Evolutionary conservation across 2,113 vertebrate genomes (phyloP).

Genomic region (Phoxinus phoxinus): DNA sequence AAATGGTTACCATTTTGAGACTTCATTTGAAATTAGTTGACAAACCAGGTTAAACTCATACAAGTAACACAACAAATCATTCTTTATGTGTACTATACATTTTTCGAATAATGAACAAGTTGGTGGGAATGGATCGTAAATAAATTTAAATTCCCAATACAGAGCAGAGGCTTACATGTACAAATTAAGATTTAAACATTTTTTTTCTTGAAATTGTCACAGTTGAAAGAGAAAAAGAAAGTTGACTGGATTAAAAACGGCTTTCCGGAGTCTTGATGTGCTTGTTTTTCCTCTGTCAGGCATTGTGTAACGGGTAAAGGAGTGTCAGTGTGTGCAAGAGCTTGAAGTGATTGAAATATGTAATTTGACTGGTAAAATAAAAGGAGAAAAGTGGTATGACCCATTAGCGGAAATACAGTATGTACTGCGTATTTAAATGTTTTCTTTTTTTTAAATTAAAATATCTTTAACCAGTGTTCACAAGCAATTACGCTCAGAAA

Average conservation of each 20-base stretch:
- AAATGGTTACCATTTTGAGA: background rate
- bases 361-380: background rate
- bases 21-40: slow-evolving; percentile 7
- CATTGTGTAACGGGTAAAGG: background rate
- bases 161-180: background rate
- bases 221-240: background rate
- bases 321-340: background rate
- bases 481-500: background rate
- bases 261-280: background rate
- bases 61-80: too few species aligned
- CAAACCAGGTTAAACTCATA: background rate
- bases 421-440: background rate
- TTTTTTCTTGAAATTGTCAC: background rate
- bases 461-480: slow-evolving; percentile 6
- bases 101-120: background rate
- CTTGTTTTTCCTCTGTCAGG: slow-evolving; percentile 3
- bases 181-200: background rate
- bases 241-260: background rate
- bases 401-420: slow-evolving; percentile 21
- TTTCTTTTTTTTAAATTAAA: background rate
- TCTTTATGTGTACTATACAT: too few species aligned
- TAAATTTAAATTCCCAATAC: background rate
- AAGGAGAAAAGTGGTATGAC: slow-evolving; percentile 22
- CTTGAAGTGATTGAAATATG: background rate
- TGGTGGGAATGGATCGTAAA: background rate